phyloP scores from a whole-genome alignment of 2,797 vertebrate species.

The Melanitta fusca region DNA sequence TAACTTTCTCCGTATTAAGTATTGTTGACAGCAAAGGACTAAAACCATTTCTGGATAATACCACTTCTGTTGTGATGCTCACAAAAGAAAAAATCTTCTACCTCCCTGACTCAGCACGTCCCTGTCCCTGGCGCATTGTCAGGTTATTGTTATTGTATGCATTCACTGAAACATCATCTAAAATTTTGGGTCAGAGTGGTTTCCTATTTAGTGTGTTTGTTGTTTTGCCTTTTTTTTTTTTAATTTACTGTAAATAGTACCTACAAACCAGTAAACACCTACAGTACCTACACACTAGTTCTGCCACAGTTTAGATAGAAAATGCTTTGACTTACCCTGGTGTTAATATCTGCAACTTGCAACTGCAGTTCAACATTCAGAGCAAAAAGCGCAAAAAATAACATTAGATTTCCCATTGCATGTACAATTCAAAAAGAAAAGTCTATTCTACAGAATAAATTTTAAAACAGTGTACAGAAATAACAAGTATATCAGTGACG shows the following conservation, averaged over 20 bases:
- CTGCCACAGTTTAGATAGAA: background rate
- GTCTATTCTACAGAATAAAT: background rate
- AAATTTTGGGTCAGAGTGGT: background rate
- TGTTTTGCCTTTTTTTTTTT: background rate
- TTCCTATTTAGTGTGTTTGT: background rate
- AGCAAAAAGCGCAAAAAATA: background rate
- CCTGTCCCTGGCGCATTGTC: background rate
- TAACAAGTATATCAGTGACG: background rate
- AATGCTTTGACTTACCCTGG: background rate
- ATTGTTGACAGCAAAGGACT: background rate
- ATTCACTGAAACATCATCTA: background rate
- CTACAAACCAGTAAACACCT: background rate
- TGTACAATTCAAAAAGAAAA: background rate
- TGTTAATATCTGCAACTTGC: background rate
- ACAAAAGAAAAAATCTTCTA: background rate
- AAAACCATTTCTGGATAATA: background rate
- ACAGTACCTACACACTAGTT: background rate
- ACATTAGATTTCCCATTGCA: background rate
- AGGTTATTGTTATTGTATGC: background rate
- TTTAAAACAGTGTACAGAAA: background rate
- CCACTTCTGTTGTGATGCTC: background rate
- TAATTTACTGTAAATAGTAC: background rate
- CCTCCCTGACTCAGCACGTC: background rate
- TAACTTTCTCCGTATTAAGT: background rate
- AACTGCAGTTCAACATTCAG: background rate